Percentiles rank a stretch among this genome's conserved stretches.
These are phyloP conservation scores for Diadumene lineata DNA, from an alignment of 92 coral and sea anemone species.

Conservation along the genomic window DNA sequence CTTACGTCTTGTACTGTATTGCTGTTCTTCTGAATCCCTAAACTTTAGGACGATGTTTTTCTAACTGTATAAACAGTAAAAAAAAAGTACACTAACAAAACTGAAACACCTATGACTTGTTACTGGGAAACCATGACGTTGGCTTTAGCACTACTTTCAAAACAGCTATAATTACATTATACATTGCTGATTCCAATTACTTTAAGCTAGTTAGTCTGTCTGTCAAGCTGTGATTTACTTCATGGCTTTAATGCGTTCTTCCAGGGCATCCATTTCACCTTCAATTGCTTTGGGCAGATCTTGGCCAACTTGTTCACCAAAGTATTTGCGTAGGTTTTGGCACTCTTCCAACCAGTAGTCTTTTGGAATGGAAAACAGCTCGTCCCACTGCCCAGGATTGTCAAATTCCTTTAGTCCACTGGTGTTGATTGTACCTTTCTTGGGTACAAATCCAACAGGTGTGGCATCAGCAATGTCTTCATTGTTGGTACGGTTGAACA, in stretches of 20 bases:
- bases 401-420: slow-evolving; percentile 64
- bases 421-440: slow-evolving; percentile 67
- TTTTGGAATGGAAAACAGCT: slow-evolving; percentile 75
- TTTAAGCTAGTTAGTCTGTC: too few species aligned
- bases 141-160: too few species aligned
- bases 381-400: slow-evolving; percentile 39
- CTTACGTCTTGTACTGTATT: too few species aligned
- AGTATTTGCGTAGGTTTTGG: slow-evolving; percentile 60
- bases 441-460: slow-evolving; percentile 87
- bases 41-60: too few species aligned
- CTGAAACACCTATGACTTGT: too few species aligned
- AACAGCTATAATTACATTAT: too few species aligned
- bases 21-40: too few species aligned
- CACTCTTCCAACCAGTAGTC: slow-evolving; percentile 82
- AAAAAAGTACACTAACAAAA: too few species aligned
- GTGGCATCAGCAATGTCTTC: slow-evolving; percentile 73
- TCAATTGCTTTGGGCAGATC: slow-evolving; percentile 68
- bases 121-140: too few species aligned
- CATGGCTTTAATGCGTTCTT: slow-evolving; percentile 62
- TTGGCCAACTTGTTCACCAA: slow-evolving; percentile 76
- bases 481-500: slow-evolving; percentile 73
- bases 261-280: slow-evolving; percentile 71
- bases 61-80: too few species aligned
- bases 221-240: background rate
- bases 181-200: too few species aligned